Percentiles rank a stretch among this genome's conserved stretches.
These are phyloP conservation scores for Pachydiplax longipennis DNA, from an alignment of 2,888 invertebrate genomes.

Conservation along the genomic window DNA sequence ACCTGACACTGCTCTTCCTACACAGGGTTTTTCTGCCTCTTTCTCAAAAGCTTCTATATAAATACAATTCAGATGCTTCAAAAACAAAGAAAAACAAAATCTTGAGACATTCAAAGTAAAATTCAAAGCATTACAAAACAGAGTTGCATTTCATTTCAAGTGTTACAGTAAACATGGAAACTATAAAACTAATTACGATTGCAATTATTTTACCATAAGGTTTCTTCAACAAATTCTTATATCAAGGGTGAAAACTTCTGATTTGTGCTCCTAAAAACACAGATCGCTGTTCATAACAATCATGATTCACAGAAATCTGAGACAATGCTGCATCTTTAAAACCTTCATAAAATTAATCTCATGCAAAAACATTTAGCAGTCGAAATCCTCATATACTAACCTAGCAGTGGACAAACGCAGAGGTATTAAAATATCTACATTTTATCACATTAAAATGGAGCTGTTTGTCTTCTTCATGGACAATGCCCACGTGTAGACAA, in stretches of 20 bases:
- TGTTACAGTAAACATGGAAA: too few species aligned
- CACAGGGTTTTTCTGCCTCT: neutral
- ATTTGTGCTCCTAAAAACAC: too few species aligned
- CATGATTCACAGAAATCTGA: neutral
- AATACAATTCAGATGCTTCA: slow-evolving; percentile 16
- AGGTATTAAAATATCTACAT: neutral
- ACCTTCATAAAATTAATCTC: neutral
- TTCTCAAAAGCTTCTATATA: neutral
- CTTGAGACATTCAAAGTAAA: neutral
- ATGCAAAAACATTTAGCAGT: neutral
- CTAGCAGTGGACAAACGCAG: neutral
- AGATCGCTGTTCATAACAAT: too few species aligned
- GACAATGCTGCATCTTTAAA: neutral
- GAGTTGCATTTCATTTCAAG: too few species aligned
- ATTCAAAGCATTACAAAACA: too few species aligned
- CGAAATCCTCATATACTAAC: neutral
- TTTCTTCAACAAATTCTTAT: neutral
- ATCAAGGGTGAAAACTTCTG: neutral
- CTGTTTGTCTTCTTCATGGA: neutral
- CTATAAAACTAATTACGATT: too few species aligned
- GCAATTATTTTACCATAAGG: neutral
- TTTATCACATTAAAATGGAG: neutral
- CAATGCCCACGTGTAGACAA: neutral
- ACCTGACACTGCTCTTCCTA: neutral
- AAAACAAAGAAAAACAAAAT: neutral